Percentiles rank a stretch among this genome's conserved stretches.
Conservation (phyloP, 2,888 invertebrate genomes). For the Choreutis nemorana region DNA sequence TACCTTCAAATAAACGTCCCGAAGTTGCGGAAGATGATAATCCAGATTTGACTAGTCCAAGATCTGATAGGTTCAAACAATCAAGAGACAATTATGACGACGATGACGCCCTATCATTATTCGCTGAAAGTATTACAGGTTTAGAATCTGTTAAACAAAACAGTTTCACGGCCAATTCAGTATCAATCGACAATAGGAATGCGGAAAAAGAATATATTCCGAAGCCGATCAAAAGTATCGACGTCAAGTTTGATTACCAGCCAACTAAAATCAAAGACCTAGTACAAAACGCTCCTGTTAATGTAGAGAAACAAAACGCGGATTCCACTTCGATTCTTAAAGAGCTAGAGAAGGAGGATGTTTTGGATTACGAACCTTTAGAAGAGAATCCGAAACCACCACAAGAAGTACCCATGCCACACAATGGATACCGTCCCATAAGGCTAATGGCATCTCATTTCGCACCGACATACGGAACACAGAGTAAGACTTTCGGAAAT, state of each 20-base stretch:
- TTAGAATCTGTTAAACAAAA: slow-evolving; percentile 27
- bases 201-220: slow-evolving; percentile 30
- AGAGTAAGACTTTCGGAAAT: slow-evolving; percentile 22
- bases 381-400: background rate
- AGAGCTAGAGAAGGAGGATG: slow-evolving; percentile 11
- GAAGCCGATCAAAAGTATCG: slow-evolving; percentile 13
- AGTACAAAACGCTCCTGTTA: slow-evolving; percentile 9
- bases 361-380: background rate
- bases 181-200: slow-evolving; percentile 2
- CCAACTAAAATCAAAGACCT: slow-evolving; percentile 22
- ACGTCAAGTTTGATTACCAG: slow-evolving; percentile 18
- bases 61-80: too few relatives aligned
- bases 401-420: slow-evolving; percentile 6
- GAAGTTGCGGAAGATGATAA: too few relatives aligned
- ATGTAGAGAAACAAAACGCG: slow-evolving; percentile 34
- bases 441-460: slow-evolving; percentile 12
- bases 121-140: slow-evolving; percentile 43
- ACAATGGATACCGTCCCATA: too few relatives aligned
- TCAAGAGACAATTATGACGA: slow-evolving; percentile 36
- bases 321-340: slow-evolving; percentile 34
- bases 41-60: too few relatives aligned
- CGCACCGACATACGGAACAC: slow-evolving; percentile 9
- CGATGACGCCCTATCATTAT: slow-evolving; percentile 44
- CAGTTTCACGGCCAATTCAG: slow-evolving; percentile 10
- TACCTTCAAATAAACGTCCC: too few relatives aligned